Evolutionary conservation across 2,888 invertebrate species (phyloP).

Genomic region (Chalcis sispes): DNA sequence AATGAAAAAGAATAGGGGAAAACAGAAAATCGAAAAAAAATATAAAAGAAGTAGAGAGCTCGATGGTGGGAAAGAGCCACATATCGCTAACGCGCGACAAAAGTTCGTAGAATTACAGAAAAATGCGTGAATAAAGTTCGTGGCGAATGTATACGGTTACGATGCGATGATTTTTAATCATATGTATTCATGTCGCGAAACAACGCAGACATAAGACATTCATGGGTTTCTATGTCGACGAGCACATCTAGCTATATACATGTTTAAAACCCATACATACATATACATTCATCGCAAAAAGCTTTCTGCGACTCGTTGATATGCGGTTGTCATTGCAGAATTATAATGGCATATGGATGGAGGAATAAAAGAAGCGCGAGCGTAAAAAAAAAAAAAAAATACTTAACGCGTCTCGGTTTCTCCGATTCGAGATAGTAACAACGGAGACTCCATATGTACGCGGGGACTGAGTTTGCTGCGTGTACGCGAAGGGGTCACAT

Average conservation of each 20-base stretch:
- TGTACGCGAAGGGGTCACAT: not conserved
- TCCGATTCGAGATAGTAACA: slow-evolving; percentile 29
- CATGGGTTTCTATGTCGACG: slow-evolving; percentile 1
- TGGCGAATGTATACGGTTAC: slow-evolving; percentile 13
- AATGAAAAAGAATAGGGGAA: not conserved
- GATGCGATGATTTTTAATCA: slow-evolving; percentile 47
- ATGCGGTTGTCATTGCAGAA: slow-evolving; percentile 62
- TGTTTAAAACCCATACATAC: too few species aligned
- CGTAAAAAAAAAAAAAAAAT: slow-evolving; percentile 33
- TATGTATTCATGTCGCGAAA: slow-evolving; percentile 8
- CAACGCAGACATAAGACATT: not conserved
- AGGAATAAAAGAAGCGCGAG: not conserved
- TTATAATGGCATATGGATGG: slow-evolving; percentile 69
- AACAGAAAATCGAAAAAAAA: not conserved
- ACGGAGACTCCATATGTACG: slow-evolving; percentile 66
- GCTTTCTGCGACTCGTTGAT: slow-evolving; percentile 28
- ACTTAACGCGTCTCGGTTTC: slow-evolving; percentile 30
- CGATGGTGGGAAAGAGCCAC: not conserved
- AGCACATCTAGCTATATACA: too few species aligned
- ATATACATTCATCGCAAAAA: slow-evolving; percentile 58
- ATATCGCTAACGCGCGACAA: slow-evolving; percentile 10
- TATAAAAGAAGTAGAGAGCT: slow-evolving; percentile 1
- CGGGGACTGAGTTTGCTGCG: slow-evolving; percentile 11
- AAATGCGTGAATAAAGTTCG: slow-evolving; percentile 40
- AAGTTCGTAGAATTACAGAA: not conserved